A percentile compares a stretch with the other conserved stretches of the same genome.
Evolutionary conservation across 35 echinoderm and acorn worm species (phyloP).

Genomic region (Eucidaris tribuloides): DNA sequence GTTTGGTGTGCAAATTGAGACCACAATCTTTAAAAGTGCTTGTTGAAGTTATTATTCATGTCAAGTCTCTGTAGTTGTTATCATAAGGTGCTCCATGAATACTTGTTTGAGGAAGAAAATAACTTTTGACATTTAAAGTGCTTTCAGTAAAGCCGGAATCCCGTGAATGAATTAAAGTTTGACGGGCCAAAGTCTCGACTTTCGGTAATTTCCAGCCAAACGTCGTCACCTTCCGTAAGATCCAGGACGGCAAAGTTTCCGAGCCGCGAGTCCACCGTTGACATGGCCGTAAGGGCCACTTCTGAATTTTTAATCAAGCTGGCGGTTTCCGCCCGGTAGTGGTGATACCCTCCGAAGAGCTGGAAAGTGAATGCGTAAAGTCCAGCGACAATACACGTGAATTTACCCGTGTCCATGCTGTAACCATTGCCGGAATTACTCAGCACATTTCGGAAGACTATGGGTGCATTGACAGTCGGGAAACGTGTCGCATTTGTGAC

Average conservation of each 20-base stretch:
- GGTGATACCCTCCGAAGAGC: constrained; percentile 3
- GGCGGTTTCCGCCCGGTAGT: constrained; percentile 1
- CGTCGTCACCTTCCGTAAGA: neutral
- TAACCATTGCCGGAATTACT: neutral
- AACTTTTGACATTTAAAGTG: too few relatives aligned
- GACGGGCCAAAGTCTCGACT: constrained; percentile 26
- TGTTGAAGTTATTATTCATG: too few relatives aligned
- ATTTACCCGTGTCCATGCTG: constrained; percentile 2
- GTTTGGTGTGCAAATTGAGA: too few relatives aligned
- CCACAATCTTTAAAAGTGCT: too few relatives aligned
- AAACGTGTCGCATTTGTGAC: neutral
- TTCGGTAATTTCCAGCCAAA: constrained; percentile 13
- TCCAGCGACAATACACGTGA: neutral
- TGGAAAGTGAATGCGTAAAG: constrained; percentile 19
- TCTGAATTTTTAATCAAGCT: neutral
- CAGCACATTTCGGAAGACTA: neutral
- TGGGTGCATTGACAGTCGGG: neutral
- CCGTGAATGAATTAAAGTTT: constrained; percentile 18
- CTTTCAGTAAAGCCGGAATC: constrained; percentile 12
- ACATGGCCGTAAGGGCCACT: constrained; percentile 4
- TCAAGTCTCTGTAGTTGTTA: too few relatives aligned
- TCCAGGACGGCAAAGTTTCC: constrained; percentile 26
- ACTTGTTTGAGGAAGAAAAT: too few relatives aligned
- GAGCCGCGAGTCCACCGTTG: constrained; percentile 9
- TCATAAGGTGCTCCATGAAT: too few relatives aligned